Base-by-base conservation (phyloP, 2,797 vertebrate genomes). In the Arvicola amphibius region DNA sequence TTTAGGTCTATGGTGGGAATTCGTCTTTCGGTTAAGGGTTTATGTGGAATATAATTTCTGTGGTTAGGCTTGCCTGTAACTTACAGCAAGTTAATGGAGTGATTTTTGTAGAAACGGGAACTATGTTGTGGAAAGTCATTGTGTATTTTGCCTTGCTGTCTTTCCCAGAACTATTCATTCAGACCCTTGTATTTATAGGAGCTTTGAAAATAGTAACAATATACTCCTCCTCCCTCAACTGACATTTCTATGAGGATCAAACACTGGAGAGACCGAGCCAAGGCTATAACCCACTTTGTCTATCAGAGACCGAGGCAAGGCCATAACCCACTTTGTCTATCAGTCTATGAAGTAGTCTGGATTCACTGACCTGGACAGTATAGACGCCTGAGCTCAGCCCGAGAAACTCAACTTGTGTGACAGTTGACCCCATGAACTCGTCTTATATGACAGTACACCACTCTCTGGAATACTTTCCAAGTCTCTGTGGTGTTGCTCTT, bases 1-100 rank as follows among this genome's bases (percentile, higher is more conserved):
- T 97, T 97, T 92, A 94, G 59, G 92, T 88, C 76, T 91, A 5
- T 85, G 40, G 37, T 56, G 77, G 48, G 46, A 91, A 96, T 92
- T 94, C 78, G 67, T 74, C 90, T 84, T 90, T 56, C 11, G 46
- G 17, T 59, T 76, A 27, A 91, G 23, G 76, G 17, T 80, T 17
- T 67, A 16, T 80, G 8, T 40, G 25, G 69, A 93, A 17, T 71
- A 40, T 73, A 46, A 96, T 94, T 92, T 59, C 92, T 94, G 40
- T 74, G 85, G 86, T 80, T 93, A 29, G 19, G 19, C 32, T 7
- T 93, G 81, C 34, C 88, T 37, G n/a, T 83, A 95, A 96, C 40
- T 87, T 61, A 40, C 27, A 53, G 40, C 56, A 93, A 91, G 46
- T 88, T 84, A 90, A 81, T 71, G 63, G 23, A 91, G 67, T 84